Conservation (phyloP, 2,797 vertebrate species). For the Hydrolagus colliei region DNA sequence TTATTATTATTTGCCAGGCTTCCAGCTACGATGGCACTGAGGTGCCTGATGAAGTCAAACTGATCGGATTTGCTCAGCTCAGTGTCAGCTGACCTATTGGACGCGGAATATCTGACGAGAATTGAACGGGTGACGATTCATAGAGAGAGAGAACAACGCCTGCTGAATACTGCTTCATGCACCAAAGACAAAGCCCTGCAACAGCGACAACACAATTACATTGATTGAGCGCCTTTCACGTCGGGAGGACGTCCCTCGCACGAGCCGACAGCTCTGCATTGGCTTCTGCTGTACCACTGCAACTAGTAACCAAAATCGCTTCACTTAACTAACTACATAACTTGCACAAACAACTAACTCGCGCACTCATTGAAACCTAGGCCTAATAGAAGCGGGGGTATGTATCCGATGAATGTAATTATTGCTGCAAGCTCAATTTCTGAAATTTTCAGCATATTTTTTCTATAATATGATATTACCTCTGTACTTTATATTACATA, state of each 20-base stretch:
- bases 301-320: slow-evolving; percentile 44
- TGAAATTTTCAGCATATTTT: slow-evolving; percentile 54
- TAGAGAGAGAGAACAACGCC: slow-evolving; percentile 48
- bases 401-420: slow-evolving; percentile 74
- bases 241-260: no score
- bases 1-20: slow-evolving; percentile 54
- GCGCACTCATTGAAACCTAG: slow-evolving; percentile 42
- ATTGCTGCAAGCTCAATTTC: slow-evolving; percentile 65
- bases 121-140: slow-evolving; percentile 47
- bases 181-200: slow-evolving; percentile 45
- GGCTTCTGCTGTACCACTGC: slow-evolving; percentile 42
- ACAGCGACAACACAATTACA: no score
- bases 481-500: neutral
- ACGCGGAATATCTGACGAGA: slow-evolving; percentile 37
- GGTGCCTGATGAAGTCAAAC: slow-evolving; percentile 89
- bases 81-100: slow-evolving; percentile 80
- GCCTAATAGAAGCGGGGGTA: slow-evolving; percentile 55
- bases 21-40: slow-evolving; percentile 86
- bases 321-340: slow-evolving; percentile 53
- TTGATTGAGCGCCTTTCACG: no score
- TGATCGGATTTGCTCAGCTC: slow-evolving; percentile 92
- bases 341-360: slow-evolving; percentile 48
- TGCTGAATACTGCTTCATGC: slow-evolving; percentile 59
- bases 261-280: slow-evolving; percentile 42
- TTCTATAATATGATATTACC: neutral